Evolutionary conservation across 1,140 invertebrate species (phyloP).

Genomic region (Leptinotarsa undecemlineata): DNA sequence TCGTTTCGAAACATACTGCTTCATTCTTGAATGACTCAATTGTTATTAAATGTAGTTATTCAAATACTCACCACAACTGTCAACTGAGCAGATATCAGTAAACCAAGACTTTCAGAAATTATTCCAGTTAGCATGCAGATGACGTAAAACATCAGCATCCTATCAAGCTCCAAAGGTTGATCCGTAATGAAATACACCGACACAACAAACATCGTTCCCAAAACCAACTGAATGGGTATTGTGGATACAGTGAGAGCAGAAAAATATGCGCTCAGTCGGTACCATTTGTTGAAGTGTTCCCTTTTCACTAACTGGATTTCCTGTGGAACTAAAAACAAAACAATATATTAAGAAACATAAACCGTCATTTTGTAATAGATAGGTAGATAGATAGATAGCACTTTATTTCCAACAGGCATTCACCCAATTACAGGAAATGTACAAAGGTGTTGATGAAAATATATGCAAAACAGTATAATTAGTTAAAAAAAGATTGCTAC

Average conservation of each 20-base stretch:
- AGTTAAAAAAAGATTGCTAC: no score
- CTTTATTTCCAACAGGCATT: no score
- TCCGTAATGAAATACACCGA: conserved; percentile 85
- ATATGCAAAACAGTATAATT: no score
- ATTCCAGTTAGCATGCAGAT: conserved; percentile 70
- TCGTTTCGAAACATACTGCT: no score
- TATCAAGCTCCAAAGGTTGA: conserved; percentile 78
- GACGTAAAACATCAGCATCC: conserved; percentile 72
- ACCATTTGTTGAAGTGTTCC: conserved; percentile 95
- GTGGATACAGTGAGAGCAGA: conserved; percentile 78
- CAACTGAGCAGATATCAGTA: conserved; percentile 71
- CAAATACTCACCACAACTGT: conserved; percentile 69
- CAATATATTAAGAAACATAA: not conserved
- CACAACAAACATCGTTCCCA: conserved; percentile 75
- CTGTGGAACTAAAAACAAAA: conserved; percentile 75
- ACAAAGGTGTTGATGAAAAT: no score
- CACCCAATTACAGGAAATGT: no score
- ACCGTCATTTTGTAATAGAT: no score
- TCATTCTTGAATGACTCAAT: no score
- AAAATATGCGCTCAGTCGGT: conserved; percentile 87
- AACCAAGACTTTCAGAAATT: conserved; percentile 76
- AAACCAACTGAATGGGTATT: conserved; percentile 71
- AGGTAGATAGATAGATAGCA: no score
- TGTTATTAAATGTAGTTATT: no score
- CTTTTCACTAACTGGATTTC: conserved; percentile 85